Conservation (phyloP, 2,113 vertebrate genomes). For the Paralichthys olivaceus region DNA sequence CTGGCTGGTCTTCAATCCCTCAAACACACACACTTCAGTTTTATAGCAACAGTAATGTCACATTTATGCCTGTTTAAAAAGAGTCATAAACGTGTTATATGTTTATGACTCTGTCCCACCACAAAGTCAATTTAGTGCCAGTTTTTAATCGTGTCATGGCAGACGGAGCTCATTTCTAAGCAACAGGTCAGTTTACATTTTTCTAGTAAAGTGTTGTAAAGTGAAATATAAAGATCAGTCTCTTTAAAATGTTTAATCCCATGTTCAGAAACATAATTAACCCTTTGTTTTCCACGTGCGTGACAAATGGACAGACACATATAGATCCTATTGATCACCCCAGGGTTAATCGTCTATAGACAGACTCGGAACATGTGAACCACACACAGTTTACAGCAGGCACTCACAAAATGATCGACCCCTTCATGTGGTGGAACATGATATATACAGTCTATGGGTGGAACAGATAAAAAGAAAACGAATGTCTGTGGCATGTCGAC, state of each 20-base stretch:
- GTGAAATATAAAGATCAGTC: background rate
- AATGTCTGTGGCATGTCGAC: background rate
- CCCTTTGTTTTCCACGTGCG: background rate
- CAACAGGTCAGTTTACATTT: background rate
- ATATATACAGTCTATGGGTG: no score
- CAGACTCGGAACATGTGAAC: background rate
- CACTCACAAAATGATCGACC: constrained; percentile 28
- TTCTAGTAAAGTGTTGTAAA: background rate
- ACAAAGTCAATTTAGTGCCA: background rate
- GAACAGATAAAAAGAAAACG: constrained; percentile 28
- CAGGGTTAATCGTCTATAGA: background rate
- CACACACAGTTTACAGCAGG: constrained; percentile 26
- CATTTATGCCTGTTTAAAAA: background rate
- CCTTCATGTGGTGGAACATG: constrained; percentile 30
- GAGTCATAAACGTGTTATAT: background rate
- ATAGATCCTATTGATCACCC: constrained; percentile 38
- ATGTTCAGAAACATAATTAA: background rate
- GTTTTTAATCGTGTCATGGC: background rate
- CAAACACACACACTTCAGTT: background rate
- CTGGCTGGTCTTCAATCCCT: background rate
- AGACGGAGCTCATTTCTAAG: background rate
- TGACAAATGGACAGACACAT: constrained; percentile 9
- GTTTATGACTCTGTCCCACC: background rate
- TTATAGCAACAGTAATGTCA: background rate
- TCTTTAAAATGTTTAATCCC: no score